phyloP scores from a whole-genome alignment of 2,113 vertebrate species.

The Bungarus multicinctus region DNA sequence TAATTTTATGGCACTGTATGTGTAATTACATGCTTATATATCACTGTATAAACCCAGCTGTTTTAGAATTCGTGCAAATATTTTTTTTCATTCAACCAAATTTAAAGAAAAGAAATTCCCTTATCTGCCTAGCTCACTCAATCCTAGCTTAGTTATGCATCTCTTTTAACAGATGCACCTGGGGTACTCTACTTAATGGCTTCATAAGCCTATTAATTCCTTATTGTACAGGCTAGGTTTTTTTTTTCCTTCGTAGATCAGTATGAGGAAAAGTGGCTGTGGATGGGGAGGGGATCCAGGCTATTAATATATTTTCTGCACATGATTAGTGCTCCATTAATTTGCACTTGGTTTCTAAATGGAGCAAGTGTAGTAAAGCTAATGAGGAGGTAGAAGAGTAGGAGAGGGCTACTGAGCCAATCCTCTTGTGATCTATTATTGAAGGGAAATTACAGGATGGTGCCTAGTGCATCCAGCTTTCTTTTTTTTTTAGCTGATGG shows the following conservation, averaged over 20 bases:
- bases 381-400: conserved; percentile 46
- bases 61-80: neutral
- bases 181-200: neutral
- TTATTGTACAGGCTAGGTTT: neutral
- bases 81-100: neutral
- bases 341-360: conserved; percentile 61
- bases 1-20: neutral
- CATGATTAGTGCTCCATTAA: conserved; percentile 74
- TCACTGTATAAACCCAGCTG: neutral
- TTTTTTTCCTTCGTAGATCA: conserved; percentile 31
- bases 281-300: conserved; percentile 27
- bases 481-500: conserved; percentile 17
- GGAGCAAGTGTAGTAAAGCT: conserved; percentile 54
- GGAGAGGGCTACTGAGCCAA: conserved; percentile 37
- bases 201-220: neutral
- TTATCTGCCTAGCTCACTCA: neutral
- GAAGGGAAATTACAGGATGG: conserved; percentile 13
- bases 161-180: neutral
- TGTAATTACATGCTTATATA: neutral
- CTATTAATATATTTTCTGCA: conserved; percentile 74
- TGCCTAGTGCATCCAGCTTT: conserved; percentile 5
- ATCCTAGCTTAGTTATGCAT: neutral
- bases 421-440: conserved; percentile 29
- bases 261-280: neutral
- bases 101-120: neutral